A percentile compares a stretch with the other conserved stretches of the same genome.
These are phyloP conservation scores for Sitta carolinensis DNA, from an alignment of 2,797 vertebrate species.

Conservation along the genomic window DNA sequence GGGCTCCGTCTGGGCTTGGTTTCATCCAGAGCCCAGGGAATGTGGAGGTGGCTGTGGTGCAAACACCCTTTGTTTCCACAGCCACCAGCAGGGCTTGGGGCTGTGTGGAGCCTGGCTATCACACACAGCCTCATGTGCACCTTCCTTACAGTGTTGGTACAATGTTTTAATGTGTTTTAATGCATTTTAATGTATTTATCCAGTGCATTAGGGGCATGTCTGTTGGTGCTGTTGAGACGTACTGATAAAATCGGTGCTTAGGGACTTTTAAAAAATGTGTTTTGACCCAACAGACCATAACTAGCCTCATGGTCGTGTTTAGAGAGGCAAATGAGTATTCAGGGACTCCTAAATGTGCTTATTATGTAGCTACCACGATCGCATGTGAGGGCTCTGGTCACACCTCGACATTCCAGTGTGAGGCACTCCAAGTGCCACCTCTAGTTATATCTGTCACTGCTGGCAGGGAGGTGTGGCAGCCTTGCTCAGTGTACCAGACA, in stretches of 20 bases:
- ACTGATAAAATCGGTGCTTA: not conserved
- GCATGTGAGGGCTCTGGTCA: not conserved
- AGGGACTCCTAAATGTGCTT: not conserved
- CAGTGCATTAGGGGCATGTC: not conserved
- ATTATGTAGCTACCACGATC: not conserved
- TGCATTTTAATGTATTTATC: not conserved
- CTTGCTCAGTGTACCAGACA: rapidly evolving
- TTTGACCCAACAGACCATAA: not conserved
- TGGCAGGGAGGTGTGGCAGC: not conserved
- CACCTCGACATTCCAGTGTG: rapidly evolving
- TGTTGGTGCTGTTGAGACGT: not conserved
- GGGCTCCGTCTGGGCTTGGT: not conserved
- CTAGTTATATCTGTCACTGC: not conserved
- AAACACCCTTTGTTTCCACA: not conserved
- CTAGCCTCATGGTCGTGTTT: not conserved
- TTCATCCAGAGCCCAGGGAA: not conserved
- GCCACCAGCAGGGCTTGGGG: rapidly evolving
- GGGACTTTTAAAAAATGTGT: not conserved
- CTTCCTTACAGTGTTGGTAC: not conserved
- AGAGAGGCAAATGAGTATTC: not conserved
- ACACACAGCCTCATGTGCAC: not conserved
- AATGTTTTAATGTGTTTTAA: not conserved
- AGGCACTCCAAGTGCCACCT: not conserved
- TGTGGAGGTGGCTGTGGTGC: rapidly evolving
- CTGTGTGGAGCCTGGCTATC: rapidly evolving